Base-by-base conservation (phyloP, 2,797 vertebrate genomes). In the Lepidocolaptes lacrymiger region DNA sequence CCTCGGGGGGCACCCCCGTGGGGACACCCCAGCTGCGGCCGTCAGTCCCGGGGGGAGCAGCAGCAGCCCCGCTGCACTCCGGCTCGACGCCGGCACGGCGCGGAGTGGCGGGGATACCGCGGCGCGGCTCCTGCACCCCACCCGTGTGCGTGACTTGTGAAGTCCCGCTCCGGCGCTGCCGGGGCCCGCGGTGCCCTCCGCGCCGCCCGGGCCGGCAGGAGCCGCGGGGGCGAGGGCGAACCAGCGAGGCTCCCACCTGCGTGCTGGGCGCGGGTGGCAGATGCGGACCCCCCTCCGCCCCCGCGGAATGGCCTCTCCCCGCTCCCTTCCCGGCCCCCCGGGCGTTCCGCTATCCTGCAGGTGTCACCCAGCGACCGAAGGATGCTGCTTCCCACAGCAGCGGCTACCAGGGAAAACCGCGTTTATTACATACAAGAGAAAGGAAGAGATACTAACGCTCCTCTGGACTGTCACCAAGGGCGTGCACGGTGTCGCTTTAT, bases 281-380 rank as follows among this genome's bases (percentile, higher is more conserved):
- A 17, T 6, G 51, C n/a, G 17, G 54, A 52, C 66, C 46, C 23
- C 10, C 17, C 37, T 30, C 49, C 63, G 4, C 17, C 52, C 15
- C 61, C 14, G 44, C 10, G 28, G 28, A 87, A 59, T 27, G 27
- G 37, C 17, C 54, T 43, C 49, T 24, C 48, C 39, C 66, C 48
- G 28, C 48, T 59, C 8, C 62, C 34, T 54, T 54, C 39, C 21
- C 72, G 49, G 61, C 16, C 44, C 30, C 34, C 24, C 2, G 54
- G 27, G 56, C 10, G 52, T 46, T 52, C 55, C 7, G 71, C 55
- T 41, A 54, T 14, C 76, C 91, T 54, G 88, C 77, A 90, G 86
- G 91, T 95, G 94, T 91, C 93, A 94, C 49, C 55, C 82, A 12
- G 72, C 4, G 52, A 77, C 78, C 28, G 13, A 43, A 49, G 62